Evolutionary conservation across 2,888 invertebrate species (phyloP).

Genomic region (Teleiodes luculella): DNA sequence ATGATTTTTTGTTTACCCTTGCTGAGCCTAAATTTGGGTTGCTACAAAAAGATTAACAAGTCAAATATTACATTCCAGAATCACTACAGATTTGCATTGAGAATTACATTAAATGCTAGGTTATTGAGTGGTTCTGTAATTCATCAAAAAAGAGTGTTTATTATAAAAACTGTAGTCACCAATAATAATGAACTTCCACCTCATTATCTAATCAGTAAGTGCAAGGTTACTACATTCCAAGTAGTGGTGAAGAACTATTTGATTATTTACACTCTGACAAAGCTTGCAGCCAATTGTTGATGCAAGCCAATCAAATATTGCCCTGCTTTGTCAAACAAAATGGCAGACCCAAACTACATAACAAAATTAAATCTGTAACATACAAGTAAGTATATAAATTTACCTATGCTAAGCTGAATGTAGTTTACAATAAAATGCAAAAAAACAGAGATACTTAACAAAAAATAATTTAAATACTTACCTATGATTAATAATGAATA

Average conservation of each 20-base stretch:
- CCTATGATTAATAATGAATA: too few relatives aligned
- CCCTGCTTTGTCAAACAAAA: constrained; percentile 1
- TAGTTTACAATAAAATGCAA: not conserved
- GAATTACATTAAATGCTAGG: too few relatives aligned
- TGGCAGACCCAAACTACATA: constrained; percentile 1
- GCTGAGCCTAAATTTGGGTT: too few relatives aligned
- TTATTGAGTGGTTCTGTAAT: too few relatives aligned
- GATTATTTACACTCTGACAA: not conserved
- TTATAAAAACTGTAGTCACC: not conserved
- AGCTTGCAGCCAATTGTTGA: not conserved
- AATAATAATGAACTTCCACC: not conserved
- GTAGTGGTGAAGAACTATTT: not conserved
- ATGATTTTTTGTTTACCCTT: too few relatives aligned
- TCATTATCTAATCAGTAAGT: not conserved
- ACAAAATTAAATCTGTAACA: not conserved
- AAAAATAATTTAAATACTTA: too few relatives aligned
- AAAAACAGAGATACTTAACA: not conserved
- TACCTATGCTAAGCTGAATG: not conserved
- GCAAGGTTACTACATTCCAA: constrained; percentile 3
- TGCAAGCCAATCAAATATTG: not conserved
- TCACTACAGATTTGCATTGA: too few relatives aligned
- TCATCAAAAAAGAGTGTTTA: too few relatives aligned
- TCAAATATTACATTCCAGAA: too few relatives aligned
- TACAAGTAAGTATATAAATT: not conserved
- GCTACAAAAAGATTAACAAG: too few relatives aligned